Conservation (phyloP, 1,140 invertebrate genomes). For the Rhizoglyphus robini region DNA sequence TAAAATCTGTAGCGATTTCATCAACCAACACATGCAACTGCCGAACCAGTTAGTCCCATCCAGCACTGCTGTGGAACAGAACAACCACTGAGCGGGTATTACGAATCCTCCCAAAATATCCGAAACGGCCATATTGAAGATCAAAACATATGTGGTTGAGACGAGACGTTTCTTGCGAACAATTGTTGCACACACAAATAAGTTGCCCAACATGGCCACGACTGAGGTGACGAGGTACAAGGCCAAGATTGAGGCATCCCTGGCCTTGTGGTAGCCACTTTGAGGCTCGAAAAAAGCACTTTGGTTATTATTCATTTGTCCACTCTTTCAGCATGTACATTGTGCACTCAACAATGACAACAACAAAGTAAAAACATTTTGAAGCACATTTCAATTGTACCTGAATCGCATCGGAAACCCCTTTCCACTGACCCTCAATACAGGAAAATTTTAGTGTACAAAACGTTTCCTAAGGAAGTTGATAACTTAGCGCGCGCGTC, state of each 20-base stretch:
- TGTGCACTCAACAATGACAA: too few relatives aligned
- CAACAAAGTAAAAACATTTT: too few relatives aligned
- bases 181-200: constrained; percentile 31
- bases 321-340: too few relatives aligned
- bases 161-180: constrained; percentile 30
- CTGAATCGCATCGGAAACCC: too few relatives aligned
- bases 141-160: constrained; percentile 70
- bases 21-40: neutral
- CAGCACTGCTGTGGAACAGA: constrained; percentile 4
- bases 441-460: too few relatives aligned
- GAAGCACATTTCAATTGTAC: too few relatives aligned
- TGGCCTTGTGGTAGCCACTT: too few relatives aligned
- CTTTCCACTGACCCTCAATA: too few relatives aligned
- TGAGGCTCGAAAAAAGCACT: too few relatives aligned
- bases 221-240: constrained; percentile 33
- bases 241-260: neutral
- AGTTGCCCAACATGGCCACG: constrained; percentile 32
- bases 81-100: constrained; percentile 10
- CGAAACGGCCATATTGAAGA: constrained; percentile 65
- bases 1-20: constrained; percentile 3
- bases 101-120: constrained; percentile 36
- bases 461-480: too few relatives aligned
- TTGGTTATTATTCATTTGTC: too few relatives aligned
- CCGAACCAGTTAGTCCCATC: neutral
- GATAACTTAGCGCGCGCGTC: too few relatives aligned